Percentiles rank a stretch among this genome's conserved stretches.
These are phyloP conservation scores for Gymnobelideus leadbeateri DNA, from an alignment of 2,113 vertebrate species.

Conservation along the genomic window DNA sequence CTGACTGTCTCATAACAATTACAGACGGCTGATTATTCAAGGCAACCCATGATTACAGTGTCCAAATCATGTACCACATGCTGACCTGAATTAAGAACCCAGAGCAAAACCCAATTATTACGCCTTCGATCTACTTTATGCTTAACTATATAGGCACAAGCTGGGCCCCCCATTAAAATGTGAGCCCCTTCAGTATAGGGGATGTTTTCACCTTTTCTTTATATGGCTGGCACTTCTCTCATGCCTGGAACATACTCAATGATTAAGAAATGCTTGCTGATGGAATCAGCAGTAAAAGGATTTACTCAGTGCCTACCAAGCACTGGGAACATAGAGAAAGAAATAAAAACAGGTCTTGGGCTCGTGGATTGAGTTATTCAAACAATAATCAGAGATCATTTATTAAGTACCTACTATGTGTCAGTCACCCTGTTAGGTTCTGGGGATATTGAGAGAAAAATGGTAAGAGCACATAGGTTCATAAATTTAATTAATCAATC, in stretches of 20 bases:
- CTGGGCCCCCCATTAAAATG: not conserved
- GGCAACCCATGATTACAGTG: accelerated
- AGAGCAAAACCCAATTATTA: not conserved
- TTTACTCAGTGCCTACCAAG: not conserved
- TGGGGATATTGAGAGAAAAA: too few species aligned
- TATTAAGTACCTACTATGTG: not conserved
- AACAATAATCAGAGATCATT: not conserved
- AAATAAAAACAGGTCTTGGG: not conserved
- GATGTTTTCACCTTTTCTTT: not conserved
- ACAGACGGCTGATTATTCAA: accelerated
- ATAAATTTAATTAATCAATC: too few species aligned
- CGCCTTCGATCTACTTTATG: not conserved
- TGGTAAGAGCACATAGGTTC: too few species aligned
- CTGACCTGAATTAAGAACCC: not conserved
- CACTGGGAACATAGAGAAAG: not conserved
- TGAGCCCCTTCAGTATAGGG: not conserved
- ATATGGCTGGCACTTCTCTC: too few species aligned
- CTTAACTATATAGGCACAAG: not conserved
- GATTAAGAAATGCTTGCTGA: not conserved
- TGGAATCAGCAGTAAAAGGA: not conserved
- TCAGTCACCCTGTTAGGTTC: not conserved
- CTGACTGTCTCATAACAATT: not conserved
- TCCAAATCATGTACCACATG: not conserved
- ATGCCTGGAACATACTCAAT: too few species aligned
- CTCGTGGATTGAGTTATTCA: not conserved